phyloP scores from a whole-genome alignment of 2,113 vertebrate species.

The Pachyramphus minor region DNA sequence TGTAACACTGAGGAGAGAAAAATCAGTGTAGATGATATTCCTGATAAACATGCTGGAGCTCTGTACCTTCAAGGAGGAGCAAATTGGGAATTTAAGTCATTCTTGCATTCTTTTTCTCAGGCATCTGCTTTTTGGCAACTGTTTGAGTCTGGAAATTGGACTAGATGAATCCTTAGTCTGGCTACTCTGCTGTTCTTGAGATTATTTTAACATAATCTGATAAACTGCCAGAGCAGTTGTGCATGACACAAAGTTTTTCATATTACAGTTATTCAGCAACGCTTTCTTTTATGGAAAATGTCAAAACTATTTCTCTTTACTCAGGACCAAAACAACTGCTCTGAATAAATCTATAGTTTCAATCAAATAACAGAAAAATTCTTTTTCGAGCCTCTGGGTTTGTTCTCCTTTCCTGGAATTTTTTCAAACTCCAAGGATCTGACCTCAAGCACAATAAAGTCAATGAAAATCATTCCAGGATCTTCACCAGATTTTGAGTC shows the following conservation, averaged over 20 bases:
- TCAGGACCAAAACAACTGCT: neutral
- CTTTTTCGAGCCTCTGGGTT: neutral
- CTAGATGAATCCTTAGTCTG: neutral
- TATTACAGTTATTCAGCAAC: neutral
- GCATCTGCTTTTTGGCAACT: neutral
- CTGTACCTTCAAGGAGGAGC: neutral
- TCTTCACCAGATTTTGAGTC: constrained; percentile 9
- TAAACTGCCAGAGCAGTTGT: neutral
- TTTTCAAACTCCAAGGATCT: neutral
- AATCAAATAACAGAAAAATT: neutral
- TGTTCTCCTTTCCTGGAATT: neutral
- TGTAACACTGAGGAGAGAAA: neutral
- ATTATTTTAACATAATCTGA: neutral
- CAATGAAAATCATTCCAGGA: neutral
- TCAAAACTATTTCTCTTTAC: neutral
- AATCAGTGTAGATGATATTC: neutral
- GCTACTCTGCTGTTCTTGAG: neutral
- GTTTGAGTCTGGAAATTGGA: neutral
- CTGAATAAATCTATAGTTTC: neutral
- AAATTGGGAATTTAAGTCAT: neutral
- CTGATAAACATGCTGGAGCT: neutral
- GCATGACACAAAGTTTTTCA: neutral
- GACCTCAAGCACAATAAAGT: neutral
- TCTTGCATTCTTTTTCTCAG: neutral
- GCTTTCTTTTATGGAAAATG: neutral